phyloP scores from a whole-genome alignment of 2,888 invertebrate species.

The Chouioia cunea region DNA sequence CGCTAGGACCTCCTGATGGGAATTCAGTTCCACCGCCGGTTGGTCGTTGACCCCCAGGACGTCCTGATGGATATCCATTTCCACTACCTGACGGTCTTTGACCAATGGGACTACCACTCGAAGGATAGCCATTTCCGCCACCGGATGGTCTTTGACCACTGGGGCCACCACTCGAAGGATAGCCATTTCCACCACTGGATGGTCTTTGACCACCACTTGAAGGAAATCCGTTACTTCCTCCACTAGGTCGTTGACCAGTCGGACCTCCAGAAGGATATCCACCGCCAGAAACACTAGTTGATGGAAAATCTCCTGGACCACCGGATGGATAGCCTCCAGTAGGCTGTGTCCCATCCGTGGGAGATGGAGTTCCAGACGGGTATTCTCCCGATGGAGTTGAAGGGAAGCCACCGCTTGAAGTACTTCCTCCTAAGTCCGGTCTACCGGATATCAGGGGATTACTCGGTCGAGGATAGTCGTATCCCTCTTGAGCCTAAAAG shows the following conservation, averaged over 20 bases:
- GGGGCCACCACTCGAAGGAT: constrained; percentile 46
- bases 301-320: constrained; percentile 56
- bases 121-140: constrained; percentile 50
- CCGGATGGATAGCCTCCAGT: constrained; percentile 56
- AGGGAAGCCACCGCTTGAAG: constrained; percentile 51
- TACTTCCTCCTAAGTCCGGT: constrained; percentile 51
- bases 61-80: constrained; percentile 43
- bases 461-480: constrained; percentile 80
- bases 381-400: constrained; percentile 50
- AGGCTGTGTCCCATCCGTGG: constrained; percentile 50
- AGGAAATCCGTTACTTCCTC: constrained; percentile 44
- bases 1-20: constrained; percentile 45
- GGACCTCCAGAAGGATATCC: constrained; percentile 52
- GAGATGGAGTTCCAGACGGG: constrained; percentile 54
- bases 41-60: constrained; percentile 34
- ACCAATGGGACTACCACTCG: constrained; percentile 47
- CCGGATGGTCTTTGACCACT: constrained; percentile 44
- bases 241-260: constrained; percentile 48
- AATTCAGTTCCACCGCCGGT: constrained; percentile 46
- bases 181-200: constrained; percentile 29
- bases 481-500: constrained; percentile 78
- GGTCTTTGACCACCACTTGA: constrained; percentile 43
- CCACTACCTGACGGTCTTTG: constrained; percentile 27
- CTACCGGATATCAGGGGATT: constrained; percentile 71
- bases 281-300: constrained; percentile 51